Evolutionary conservation across 2,113 vertebrate species (phyloP).

Genomic region (Lepisosteus osseus): DNA sequence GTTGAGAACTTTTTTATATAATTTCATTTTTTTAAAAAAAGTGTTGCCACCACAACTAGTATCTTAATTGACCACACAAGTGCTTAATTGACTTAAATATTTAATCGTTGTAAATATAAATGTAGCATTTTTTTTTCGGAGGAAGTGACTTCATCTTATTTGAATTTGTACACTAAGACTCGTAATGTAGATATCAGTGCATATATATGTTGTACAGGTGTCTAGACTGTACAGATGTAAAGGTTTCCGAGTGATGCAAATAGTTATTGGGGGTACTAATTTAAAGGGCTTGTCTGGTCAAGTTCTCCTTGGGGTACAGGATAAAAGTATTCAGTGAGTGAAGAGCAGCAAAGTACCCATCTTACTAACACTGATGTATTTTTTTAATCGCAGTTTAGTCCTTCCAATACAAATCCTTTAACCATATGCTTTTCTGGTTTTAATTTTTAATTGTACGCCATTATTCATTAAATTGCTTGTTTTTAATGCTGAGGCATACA

Average conservation of each 20-base stretch:
- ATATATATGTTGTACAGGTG: constrained; percentile 68
- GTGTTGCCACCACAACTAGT: constrained; percentile 67
- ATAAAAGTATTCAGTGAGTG: constrained; percentile 57
- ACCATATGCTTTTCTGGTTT: constrained; percentile 36
- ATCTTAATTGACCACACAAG: constrained; percentile 72
- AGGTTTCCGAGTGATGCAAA: constrained; percentile 61
- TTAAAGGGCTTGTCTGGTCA: constrained; percentile 54
- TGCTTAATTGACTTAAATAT: constrained; percentile 82
- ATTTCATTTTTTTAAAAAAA: constrained; percentile 17
- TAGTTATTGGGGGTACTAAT: constrained; percentile 60
- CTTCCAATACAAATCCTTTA: constrained; percentile 68
- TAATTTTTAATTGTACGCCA: constrained; percentile 69
- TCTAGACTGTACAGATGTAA: constrained; percentile 79
- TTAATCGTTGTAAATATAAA: constrained; percentile 95
- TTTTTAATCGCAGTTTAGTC: constrained; percentile 74
- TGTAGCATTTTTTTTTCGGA: constrained; percentile 81
- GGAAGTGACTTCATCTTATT: constrained; percentile 53
- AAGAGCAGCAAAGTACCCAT: constrained; percentile 60
- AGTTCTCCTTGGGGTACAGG: constrained; percentile 49
- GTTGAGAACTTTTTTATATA: constrained; percentile 39
- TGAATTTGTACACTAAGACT: constrained; percentile 67
- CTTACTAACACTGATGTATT: constrained; percentile 63
- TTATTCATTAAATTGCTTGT: constrained; percentile 68
- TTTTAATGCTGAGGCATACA: constrained; percentile 83
- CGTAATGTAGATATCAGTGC: constrained; percentile 79